Percentiles rank a stretch among this genome's conserved stretches.
These are phyloP conservation scores for Buteo buteo DNA, from an alignment of 2,113 vertebrate species.

Conservation along the genomic window DNA sequence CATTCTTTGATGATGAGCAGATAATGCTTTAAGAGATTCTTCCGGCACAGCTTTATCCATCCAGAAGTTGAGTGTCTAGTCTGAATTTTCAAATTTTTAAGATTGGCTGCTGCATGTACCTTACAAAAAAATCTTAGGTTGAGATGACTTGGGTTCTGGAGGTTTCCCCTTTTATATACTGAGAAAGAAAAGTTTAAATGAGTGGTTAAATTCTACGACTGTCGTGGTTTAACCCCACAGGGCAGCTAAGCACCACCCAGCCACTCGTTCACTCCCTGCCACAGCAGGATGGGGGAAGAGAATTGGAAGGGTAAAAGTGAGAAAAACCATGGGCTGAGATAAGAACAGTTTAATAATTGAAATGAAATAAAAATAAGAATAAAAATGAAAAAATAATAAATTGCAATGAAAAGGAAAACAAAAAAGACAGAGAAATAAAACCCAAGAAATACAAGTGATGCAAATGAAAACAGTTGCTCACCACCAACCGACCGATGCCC, in stretches of 20 bases:
- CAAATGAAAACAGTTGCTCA: neutral
- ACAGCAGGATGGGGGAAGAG: no score
- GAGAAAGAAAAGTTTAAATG: neutral
- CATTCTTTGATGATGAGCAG: neutral
- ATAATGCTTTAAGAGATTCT: neutral
- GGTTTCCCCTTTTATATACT: neutral
- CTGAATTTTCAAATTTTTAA: neutral
- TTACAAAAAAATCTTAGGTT: neutral
- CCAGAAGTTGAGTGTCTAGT: neutral
- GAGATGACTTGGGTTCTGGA: neutral
- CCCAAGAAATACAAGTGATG: neutral
- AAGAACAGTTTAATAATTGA: neutral
- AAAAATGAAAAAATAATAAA: neutral
- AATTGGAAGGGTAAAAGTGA: neutral
- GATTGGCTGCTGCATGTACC: neutral
- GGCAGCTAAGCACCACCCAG: neutral
- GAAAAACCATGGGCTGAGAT: neutral
- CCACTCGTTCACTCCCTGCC: neutral
- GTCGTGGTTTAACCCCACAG: neutral
- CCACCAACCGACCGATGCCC: neutral
- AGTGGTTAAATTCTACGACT: neutral
- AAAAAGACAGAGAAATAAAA: neutral
- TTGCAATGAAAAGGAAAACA: neutral
- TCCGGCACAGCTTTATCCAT: neutral
- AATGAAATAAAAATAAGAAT: neutral